A percentile compares a stretch with the other conserved stretches of the same genome.
Conservation (phyloP, 2,888 invertebrate genomes). For the Mythimna lalbum region DNA sequence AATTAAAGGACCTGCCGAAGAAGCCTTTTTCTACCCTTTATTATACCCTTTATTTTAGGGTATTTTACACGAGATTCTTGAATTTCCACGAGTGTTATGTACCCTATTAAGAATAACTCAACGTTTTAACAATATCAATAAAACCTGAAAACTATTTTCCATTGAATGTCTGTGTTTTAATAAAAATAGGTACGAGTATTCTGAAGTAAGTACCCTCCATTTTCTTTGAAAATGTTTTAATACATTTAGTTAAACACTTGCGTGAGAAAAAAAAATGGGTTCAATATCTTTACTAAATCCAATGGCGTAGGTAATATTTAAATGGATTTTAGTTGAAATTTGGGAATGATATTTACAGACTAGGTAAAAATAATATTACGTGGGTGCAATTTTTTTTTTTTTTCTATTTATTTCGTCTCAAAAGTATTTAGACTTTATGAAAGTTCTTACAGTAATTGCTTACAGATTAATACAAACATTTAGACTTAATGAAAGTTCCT, state of each 20-base stretch:
- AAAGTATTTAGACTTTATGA: too few relatives aligned
- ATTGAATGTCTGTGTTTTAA: conserved; percentile 8
- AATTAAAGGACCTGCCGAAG: neutral
- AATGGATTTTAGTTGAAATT: neutral
- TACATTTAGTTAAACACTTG: conserved; percentile 1
- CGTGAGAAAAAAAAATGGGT: neutral
- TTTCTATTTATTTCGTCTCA: too few relatives aligned
- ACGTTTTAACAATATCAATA: conserved; percentile 12
- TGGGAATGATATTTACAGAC: neutral
- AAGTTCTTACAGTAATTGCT: too few relatives aligned
- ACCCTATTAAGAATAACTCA: conserved; percentile 9
- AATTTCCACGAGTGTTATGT: conserved; percentile 2
- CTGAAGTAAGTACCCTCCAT: neutral
- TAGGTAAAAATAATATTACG: neutral
- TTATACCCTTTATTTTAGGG: neutral
- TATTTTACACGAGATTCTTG: neutral
- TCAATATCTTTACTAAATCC: neutral
- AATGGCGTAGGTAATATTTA: neutral
- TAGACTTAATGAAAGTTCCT: too few relatives aligned
- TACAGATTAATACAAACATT: too few relatives aligned
- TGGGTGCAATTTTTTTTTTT: neutral
- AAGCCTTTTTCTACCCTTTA: neutral
- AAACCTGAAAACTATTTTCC: neutral
- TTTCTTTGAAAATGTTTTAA: neutral
- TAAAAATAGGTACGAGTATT: conserved; percentile 5